These are phyloP conservation scores for Aleiodes leptofemur DNA, from an alignment of 2,888 invertebrate genomes.

Conservation along the genomic window DNA sequence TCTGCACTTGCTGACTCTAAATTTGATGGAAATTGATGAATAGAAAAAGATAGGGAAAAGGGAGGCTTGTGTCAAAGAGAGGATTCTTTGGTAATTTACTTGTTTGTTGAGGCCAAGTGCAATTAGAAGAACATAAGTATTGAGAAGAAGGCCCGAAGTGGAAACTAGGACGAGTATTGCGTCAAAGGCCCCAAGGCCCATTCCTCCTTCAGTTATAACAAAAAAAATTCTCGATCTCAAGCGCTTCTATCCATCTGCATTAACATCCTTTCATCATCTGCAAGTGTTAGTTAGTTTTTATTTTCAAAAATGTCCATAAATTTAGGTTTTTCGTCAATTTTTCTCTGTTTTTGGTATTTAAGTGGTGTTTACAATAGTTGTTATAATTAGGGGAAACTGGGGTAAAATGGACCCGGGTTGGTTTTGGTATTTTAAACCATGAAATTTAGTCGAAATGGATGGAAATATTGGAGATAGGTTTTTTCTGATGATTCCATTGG, in stretches of 20 bases:
- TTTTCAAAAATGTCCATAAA: too few relatives aligned
- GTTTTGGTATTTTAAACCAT: too few relatives aligned
- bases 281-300: neutral
- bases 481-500: too few relatives aligned
- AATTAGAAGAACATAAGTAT: slow-evolving; percentile 85
- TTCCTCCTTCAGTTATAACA: slow-evolving; percentile 72
- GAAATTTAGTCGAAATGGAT: too few relatives aligned
- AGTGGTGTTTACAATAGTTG: too few relatives aligned
- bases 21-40: neutral
- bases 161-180: slow-evolving; percentile 83
- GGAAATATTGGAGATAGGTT: too few relatives aligned
- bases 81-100: slow-evolving; percentile 56
- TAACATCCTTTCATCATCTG: slow-evolving; percentile 4
- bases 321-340: too few relatives aligned
- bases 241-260: neutral
- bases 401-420: too few relatives aligned
- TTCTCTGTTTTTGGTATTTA: too few relatives aligned
- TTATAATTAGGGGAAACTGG: too few relatives aligned
- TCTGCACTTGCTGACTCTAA: slow-evolving; percentile 68
- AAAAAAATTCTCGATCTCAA: neutral
- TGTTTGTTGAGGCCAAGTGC: slow-evolving; percentile 80
- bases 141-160: slow-evolving; percentile 83
- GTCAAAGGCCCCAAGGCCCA: slow-evolving; percentile 82
- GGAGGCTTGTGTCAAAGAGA: neutral
- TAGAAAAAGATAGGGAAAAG: too few relatives aligned